These are phyloP conservation scores for Rhynchonycteris naso DNA, from an alignment of 2,797 vertebrate species.

Conservation along the genomic window DNA sequence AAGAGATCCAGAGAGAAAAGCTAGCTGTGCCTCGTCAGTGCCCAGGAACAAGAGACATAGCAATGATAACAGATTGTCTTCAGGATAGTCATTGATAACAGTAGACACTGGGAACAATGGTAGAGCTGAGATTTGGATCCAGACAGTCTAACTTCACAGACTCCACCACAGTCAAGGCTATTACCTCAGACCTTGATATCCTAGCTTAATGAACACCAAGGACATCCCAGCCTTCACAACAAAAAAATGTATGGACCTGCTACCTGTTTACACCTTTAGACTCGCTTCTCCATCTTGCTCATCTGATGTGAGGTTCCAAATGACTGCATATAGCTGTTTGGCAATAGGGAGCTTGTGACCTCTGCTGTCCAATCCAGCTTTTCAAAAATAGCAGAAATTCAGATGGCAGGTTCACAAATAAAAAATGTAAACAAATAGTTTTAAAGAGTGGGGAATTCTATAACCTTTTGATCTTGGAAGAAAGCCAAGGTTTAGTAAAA, in stretches of 20 bases:
- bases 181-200: background rate
- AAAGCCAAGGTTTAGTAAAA: background rate
- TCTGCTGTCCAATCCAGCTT: background rate
- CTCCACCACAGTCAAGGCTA: background rate
- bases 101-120: background rate
- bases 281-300: background rate
- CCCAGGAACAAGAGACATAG: background rate
- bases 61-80: background rate
- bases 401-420: background rate
- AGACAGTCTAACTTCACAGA: too few species aligned
- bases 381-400: slow-evolving; percentile 52
- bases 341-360: background rate
- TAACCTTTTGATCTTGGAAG: slow-evolving; percentile 15
- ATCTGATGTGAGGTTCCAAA: background rate
- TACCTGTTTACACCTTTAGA: background rate
- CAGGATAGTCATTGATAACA: background rate
- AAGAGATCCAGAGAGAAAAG: background rate
- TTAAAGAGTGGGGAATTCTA: background rate
- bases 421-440: background rate
- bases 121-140: background rate
- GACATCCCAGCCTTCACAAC: background rate
- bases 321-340: background rate
- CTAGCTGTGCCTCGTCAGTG: background rate
- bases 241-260: background rate
- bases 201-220: background rate